Conservation (phyloP, 2,797 vertebrate genomes). For the Ceyx erithaca region DNA sequence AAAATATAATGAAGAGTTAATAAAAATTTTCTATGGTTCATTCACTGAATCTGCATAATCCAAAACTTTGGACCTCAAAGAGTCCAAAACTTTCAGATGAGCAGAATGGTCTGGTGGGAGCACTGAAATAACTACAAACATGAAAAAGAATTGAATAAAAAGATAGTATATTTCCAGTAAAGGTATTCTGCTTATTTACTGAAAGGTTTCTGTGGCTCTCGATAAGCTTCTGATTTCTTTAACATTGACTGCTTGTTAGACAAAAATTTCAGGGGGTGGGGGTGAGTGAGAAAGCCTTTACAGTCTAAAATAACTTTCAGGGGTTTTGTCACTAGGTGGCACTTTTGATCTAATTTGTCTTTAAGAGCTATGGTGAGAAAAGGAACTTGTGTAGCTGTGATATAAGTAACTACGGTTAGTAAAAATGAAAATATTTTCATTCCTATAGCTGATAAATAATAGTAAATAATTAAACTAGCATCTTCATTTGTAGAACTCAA, state of each 20-base stretch:
- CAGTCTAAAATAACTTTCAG: background rate
- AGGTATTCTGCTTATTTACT: background rate
- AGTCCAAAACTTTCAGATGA: background rate
- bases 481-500: background rate
- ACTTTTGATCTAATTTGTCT: constrained; percentile 25
- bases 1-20: background rate
- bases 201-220: background rate
- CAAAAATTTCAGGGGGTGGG: background rate
- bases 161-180: background rate
- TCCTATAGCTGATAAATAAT: background rate
- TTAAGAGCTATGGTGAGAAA: background rate
- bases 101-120: background rate
- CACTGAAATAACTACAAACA: background rate
- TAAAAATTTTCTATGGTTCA: background rate
- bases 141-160: background rate
- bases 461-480: background rate
- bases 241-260: background rate
- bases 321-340: constrained; percentile 69
- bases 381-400: background rate
- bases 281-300: background rate
- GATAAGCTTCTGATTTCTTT: background rate
- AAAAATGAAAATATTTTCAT: background rate
- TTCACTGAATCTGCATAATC: background rate
- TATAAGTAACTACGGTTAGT: background rate
- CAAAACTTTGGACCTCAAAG: background rate